Percentiles rank a stretch among this genome's conserved stretches.
Evolutionary conservation across 2,797 vertebrate genomes (phyloP).

Genomic region (Setipinna tenuifilis): DNA sequence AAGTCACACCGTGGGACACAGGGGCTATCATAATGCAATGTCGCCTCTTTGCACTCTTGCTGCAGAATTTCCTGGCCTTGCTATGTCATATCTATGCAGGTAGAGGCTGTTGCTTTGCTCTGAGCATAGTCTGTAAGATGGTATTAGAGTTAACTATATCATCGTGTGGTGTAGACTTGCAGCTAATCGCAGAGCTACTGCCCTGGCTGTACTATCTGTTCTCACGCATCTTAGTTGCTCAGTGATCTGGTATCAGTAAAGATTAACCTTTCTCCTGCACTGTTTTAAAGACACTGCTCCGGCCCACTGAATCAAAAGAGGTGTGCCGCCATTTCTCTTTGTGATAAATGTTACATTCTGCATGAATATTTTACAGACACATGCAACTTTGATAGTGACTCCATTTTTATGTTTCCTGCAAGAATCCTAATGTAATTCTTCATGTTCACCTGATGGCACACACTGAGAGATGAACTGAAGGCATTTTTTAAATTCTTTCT

Average conservation of each 20-base stretch:
- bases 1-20: background rate
- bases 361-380: conserved; percentile 71
- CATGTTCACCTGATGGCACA: conserved; percentile 42
- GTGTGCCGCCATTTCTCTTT: conserved; percentile 55
- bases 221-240: background rate
- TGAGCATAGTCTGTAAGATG: background rate
- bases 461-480: background rate
- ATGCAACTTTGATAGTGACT: conserved; percentile 71
- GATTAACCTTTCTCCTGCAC: conserved; percentile 4
- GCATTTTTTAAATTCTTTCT: background rate
- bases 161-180: background rate
- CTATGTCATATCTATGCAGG: background rate
- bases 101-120: background rate
- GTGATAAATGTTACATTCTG: conserved; percentile 73
- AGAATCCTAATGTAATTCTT: conserved; percentile 59
- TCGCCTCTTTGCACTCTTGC: background rate
- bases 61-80: background rate
- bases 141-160: background rate
- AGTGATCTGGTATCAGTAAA: background rate
- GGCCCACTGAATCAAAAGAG: conserved; percentile 34
- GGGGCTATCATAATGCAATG: background rate
- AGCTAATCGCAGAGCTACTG: background rate
- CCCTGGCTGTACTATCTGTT: background rate
- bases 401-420: conserved; percentile 57
- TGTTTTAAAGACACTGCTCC: conserved; percentile 13